These are phyloP conservation scores for Pterocles gutturalis DNA, from an alignment of 2,113 vertebrate species.

Conservation along the genomic window DNA sequence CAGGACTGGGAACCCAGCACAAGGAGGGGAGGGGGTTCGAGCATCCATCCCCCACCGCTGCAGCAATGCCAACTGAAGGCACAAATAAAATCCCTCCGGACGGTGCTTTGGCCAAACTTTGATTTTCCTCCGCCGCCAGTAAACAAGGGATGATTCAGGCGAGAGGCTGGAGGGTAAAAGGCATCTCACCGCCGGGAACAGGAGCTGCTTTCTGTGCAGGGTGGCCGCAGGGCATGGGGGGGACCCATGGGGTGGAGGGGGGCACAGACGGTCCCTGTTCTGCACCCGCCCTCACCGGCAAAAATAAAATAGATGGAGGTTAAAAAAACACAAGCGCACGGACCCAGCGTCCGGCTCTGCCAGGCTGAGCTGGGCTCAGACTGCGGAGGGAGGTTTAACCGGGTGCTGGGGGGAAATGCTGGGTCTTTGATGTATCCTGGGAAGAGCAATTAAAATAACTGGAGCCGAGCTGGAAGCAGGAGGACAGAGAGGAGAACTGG, in stretches of 20 bases:
- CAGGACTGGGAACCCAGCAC: neutral
- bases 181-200: slow-evolving; percentile 24
- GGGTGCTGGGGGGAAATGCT: neutral
- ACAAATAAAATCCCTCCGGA: neutral
- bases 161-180: slow-evolving; percentile 58
- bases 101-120: neutral
- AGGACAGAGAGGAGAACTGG: neutral
- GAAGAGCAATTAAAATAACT: neutral
- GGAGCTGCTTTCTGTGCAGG: slow-evolving; percentile 37
- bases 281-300: rapidly evolving
- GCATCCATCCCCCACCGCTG: neutral
- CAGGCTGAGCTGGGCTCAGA: neutral
- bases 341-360: neutral
- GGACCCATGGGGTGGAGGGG: neutral
- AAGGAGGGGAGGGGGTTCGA: neutral
- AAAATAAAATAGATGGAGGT: neutral
- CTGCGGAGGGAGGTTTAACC: rapidly evolving
- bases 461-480: neutral
- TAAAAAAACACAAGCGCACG: neutral
- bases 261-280: slow-evolving; percentile 23
- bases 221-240: neutral
- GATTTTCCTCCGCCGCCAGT: neutral
- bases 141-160: slow-evolving; percentile 69
- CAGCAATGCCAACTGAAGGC: neutral
- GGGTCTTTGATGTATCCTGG: rapidly evolving